Evolutionary conservation across 2,888 invertebrate species (phyloP), one percentile per base, ranked within the genome.

Genomic region (Thymelicus acteon): DNA sequence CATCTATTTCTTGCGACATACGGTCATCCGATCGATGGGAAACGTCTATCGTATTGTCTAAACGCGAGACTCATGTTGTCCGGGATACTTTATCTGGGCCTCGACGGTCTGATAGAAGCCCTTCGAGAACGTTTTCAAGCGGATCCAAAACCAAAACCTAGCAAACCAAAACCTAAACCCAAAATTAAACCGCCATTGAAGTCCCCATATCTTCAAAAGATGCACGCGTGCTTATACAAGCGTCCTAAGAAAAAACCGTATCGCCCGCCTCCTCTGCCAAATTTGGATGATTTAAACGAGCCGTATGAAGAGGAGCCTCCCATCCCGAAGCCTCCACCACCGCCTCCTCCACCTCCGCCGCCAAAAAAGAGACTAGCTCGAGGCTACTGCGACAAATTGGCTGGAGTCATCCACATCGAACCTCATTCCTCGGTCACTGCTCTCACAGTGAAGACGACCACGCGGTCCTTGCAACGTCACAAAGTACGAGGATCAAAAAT

Each of bases 11-110:
- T 77, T 2, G 61, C 81, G 60, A 83, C 76, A 2, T 90, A 82
- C 72, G 88, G 88, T 0, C 87, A 88, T 72, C 72, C 83, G 0
- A 84, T 91, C 60, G 88, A 90, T 47, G 85, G 82, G 1, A 90
- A 85, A 76, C 82, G 84, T 24, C 19, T 72, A 13, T 79, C 80
- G 0, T 92, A 93, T 68, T 74, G 76, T 73, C 79, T 90, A 0
- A 92, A 91, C 72, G 90, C 87, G 4, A 86, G 80, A 72, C 82
- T 92, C 6, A 82, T 93, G 67, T 69, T 92, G n/a, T 90, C 92
- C 6, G 82, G 80, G 10, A 91, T 93, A 72, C 77, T 88, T 24
- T 91, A 92, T 75, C 79, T 93, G 54, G 93, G 93, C 8, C 72
- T 87, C n/a, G 75, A 84, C 0, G 79, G 87, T 64, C 79, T 93